A percentile compares a stretch with the other conserved stretches of the same genome.
phyloP scores from a whole-genome alignment of 2,888 invertebrate species.

The Agriopis marginaria region DNA sequence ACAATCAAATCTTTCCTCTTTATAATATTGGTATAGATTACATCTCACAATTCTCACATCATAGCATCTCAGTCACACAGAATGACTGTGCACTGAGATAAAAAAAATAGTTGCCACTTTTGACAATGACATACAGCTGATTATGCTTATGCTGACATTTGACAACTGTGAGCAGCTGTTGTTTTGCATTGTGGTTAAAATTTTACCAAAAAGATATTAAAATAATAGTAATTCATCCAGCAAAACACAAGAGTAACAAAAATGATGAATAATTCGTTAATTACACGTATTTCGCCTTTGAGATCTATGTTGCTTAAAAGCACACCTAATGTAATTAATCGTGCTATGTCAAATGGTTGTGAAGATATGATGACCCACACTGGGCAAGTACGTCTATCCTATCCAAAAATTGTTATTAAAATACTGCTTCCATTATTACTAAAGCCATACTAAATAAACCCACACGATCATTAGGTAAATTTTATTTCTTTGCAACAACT shows the following conservation, averaged over 20 bases:
- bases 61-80: no score
- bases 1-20: no score
- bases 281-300: conserved; percentile 42
- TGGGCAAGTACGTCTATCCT: conserved; percentile 66
- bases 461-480: not conserved
- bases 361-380: conserved; percentile 73
- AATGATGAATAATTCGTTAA: conserved; percentile 52
- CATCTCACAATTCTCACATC: no score
- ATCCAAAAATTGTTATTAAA: not conserved
- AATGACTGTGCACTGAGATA: no score
- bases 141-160: no score
- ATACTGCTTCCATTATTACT: not conserved
- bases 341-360: conserved; percentile 61
- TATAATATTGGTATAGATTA: no score
- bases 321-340: conserved; percentile 47
- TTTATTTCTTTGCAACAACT: conserved; percentile 4
- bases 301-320: conserved; percentile 45
- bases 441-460: not conserved
- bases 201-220: no score
- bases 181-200: not conserved
- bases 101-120: no score
- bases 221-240: no score
- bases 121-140: no score
- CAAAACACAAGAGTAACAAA: conserved; percentile 1
- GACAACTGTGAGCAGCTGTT: no score